Conservation (phyloP, 2,888 invertebrate genomes). For the Rotaria magnacalcarata region DNA sequence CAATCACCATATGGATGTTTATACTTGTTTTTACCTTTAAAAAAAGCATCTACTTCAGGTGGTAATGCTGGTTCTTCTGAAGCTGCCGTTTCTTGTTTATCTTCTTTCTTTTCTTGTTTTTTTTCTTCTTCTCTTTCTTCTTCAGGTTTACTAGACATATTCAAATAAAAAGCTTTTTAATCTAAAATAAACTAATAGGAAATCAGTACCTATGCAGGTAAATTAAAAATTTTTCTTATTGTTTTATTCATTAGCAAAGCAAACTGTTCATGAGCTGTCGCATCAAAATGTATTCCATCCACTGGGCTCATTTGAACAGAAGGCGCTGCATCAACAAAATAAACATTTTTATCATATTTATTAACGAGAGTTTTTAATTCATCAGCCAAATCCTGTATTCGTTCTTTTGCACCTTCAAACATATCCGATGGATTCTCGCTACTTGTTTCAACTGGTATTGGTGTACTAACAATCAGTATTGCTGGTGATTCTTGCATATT, state of each 20-base stretch:
- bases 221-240: conserved; percentile 12
- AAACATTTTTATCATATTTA: not conserved
- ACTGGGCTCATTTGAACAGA: not conserved
- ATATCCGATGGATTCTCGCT: not conserved
- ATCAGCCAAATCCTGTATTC: not conserved
- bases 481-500: not conserved
- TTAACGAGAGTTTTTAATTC: not conserved
- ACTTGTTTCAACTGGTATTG: not conserved
- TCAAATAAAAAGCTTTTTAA: not conserved
- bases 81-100: not conserved
- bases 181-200: not conserved
- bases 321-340: conserved; percentile 12
- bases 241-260: not conserved
- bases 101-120: not conserved
- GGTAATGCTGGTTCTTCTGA: not conserved
- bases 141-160: not conserved
- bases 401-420: not conserved
- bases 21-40: not conserved
- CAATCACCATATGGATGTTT: conserved; percentile 26
- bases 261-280: not conserved
- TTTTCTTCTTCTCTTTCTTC: not conserved
- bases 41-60: conserved; percentile 16
- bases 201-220: not conserved
- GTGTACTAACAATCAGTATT: not conserved
- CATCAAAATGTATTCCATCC: conserved; percentile 24